Conservation (phyloP, 2,797 vertebrate species). For the Tokudaia muenninki region DNA sequence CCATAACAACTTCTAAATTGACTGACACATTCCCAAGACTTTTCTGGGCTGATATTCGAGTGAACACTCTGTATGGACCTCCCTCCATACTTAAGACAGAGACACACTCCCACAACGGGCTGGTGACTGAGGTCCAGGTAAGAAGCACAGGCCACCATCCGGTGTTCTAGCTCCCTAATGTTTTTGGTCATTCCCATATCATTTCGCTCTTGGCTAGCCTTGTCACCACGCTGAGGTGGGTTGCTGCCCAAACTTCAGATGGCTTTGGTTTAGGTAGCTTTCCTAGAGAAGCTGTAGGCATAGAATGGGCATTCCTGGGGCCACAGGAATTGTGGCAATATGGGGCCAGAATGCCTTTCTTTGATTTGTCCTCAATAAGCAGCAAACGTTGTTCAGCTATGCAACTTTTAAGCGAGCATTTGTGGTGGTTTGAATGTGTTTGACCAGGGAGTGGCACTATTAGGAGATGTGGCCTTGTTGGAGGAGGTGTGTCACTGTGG, state of each 20-base stretch:
- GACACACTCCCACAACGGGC: neutral
- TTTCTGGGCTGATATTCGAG: neutral
- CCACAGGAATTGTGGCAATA: neutral
- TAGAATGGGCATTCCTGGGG: neutral
- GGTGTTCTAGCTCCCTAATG: neutral
- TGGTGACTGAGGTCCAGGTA: neutral
- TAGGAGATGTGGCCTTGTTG: no score
- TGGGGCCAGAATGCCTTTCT: neutral
- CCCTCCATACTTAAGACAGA: neutral
- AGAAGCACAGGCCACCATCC: accelerated
- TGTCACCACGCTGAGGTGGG: neutral
- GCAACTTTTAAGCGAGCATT: neutral
- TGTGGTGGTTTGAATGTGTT: neutral
- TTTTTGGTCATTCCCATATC: neutral
- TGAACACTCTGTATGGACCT: neutral
- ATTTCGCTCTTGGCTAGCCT: neutral
- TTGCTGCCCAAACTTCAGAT: neutral
- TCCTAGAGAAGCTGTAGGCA: constrained; percentile 43
- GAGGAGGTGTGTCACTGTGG: no score
- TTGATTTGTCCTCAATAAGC: neutral
- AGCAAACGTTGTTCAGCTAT: neutral
- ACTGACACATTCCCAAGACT: neutral
- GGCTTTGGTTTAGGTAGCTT: constrained; percentile 28
- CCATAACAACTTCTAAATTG: neutral
- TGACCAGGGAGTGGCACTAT: no score